These are phyloP conservation scores for Theonella swinhoei DNA, from an alignment of 37 sponge, comb jelly and placozoan species.

Conservation along the genomic window DNA sequence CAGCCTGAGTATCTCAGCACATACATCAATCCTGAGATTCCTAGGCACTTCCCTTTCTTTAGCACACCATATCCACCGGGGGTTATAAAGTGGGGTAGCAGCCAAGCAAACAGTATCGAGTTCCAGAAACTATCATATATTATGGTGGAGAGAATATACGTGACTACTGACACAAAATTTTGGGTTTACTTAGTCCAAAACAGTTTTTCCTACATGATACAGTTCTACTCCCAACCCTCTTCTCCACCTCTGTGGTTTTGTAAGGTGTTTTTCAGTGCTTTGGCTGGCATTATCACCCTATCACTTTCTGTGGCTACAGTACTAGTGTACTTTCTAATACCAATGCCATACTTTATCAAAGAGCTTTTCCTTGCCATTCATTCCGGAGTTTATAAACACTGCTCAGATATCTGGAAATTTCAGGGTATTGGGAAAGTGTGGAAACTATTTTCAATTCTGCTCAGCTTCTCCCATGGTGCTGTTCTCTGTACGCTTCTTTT, in stretches of 20 bases:
- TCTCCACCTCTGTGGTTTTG: neutral
- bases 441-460: neutral
- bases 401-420: neutral
- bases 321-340: neutral
- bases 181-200: neutral
- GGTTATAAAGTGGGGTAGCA: neutral
- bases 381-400: neutral
- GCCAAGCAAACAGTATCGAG: neutral
- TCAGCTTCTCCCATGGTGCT: neutral
- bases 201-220: neutral
- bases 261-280: neutral
- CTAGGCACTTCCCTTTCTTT: neutral
- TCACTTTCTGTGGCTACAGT: neutral
- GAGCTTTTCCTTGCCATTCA: neutral
- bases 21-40: neutral
- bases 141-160: neutral
- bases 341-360: neutral
- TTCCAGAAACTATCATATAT: neutral
- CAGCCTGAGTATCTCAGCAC: neutral
- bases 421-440: neutral
- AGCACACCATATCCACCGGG: neutral
- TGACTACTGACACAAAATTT: neutral
- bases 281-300: neutral
- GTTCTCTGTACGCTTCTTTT: neutral
- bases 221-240: neutral